These are phyloP conservation scores for Mesocricetus auratus DNA, from an alignment of 2,113 vertebrate genomes.

Conservation along the genomic window DNA sequence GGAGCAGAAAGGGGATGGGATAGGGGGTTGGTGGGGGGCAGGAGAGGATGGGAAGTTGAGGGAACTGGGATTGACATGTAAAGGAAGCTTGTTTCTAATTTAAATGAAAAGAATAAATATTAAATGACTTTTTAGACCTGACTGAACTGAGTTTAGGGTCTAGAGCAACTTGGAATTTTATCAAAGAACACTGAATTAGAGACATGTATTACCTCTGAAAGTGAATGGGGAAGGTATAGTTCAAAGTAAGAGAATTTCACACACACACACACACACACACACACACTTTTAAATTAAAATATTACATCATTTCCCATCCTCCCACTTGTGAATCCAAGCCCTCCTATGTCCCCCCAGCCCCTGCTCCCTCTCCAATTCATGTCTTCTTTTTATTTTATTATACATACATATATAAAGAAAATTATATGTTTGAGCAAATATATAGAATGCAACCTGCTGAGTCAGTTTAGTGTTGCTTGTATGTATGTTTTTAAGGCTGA, in stretches of 20 bases:
- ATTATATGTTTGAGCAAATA: no score
- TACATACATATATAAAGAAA: no score
- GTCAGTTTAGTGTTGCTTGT: neutral
- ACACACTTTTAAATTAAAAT: neutral
- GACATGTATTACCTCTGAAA: constrained; percentile 16
- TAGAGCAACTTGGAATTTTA: constrained; percentile 22
- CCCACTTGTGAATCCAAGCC: no score
- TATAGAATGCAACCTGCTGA: neutral
- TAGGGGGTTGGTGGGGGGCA: no score
- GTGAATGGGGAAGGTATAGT: neutral
- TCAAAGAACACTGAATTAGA: neutral
- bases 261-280: neutral
- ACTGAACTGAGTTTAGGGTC: constrained; percentile 23
- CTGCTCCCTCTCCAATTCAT: neutral
- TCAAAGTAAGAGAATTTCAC: constrained; percentile 34
- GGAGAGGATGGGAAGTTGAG: no score
- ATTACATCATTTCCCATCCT: neutral
- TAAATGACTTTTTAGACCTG: neutral
- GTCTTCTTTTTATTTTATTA: neutral
- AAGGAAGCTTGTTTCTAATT: no score
- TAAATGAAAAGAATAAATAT: constrained; percentile 33
- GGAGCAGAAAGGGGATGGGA: no score
- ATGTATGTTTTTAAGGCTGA: neutral
- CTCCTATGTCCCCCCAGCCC: neutral
- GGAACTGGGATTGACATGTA: no score